Evolutionary conservation across 2,797 vertebrate species (phyloP).

Genomic region (Ambastaia sidthimunki): DNA sequence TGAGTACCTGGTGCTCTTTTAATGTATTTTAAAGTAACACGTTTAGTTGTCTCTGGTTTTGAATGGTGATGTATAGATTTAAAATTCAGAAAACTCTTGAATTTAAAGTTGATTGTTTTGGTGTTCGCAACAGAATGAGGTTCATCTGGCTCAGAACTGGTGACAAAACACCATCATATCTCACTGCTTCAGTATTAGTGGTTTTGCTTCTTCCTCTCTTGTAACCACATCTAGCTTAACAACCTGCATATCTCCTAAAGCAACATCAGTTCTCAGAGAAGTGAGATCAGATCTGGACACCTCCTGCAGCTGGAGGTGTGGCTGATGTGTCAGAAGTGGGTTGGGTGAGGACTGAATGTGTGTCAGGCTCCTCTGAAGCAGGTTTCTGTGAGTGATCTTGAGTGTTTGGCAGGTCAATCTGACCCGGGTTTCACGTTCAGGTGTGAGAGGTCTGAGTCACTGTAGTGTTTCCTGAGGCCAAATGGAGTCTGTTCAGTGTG

Average conservation of each 20-base stretch:
- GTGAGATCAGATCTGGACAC: too few species aligned
- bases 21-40: slow-evolving; percentile 30
- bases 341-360: slow-evolving; percentile 24
- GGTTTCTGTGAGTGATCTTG: slow-evolving; percentile 20
- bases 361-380: slow-evolving; percentile 25
- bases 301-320: not conserved
- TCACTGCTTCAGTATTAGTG: slow-evolving; percentile 32
- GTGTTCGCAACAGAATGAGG: not conserved
- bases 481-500: not conserved
- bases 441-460: not conserved
- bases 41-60: slow-evolving; percentile 29
- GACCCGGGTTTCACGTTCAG: slow-evolving; percentile 5
- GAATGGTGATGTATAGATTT: slow-evolving; percentile 14
- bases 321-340: slow-evolving; percentile 39
- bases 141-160: slow-evolving; percentile 29
- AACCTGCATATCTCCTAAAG: slow-evolving; percentile 43
- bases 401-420: not conserved
- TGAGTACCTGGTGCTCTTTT: not conserved
- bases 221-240: slow-evolving; percentile 34
- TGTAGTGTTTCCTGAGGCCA: not conserved
- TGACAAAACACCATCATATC: slow-evolving; percentile 30
- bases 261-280: slow-evolving; percentile 6
- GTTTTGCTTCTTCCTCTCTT: slow-evolving; percentile 11
- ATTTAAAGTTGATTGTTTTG: slow-evolving; percentile 14
- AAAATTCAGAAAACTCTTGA: not conserved